phyloP scores from a whole-genome alignment of 2,888 invertebrate genomes.

The Mechanitis mazaeus region DNA sequence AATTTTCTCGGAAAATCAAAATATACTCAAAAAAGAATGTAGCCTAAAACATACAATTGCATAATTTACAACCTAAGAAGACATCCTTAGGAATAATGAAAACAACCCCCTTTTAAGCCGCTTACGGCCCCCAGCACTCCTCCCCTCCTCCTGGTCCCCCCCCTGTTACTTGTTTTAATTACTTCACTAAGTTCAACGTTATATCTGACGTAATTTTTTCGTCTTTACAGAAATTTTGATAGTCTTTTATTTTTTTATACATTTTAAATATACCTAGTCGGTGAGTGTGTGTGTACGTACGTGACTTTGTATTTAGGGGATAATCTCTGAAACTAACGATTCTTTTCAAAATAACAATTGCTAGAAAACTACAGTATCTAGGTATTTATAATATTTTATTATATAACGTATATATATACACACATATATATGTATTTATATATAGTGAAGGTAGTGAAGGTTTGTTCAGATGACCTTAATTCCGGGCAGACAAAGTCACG shows the following conservation, averaged over 20 bases:
- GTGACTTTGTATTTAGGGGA: too few relatives aligned
- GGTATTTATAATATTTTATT: too few relatives aligned
- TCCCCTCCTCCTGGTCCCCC: constrained; percentile 52
- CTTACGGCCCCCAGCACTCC: constrained; percentile 53
- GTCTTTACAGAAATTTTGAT: constrained; percentile 19
- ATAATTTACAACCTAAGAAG: constrained; percentile 74
- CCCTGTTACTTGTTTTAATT: constrained; percentile 73
- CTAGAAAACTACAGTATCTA: too few relatives aligned
- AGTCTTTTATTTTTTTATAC: neutral
- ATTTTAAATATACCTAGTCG: neutral
- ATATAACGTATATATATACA: too few relatives aligned
- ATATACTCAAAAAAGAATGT: constrained; percentile 9
- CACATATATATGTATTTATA: too few relatives aligned
- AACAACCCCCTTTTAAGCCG: constrained; percentile 68
- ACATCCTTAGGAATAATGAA: constrained; percentile 75
- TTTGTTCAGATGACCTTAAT: too few relatives aligned
- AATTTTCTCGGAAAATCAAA: constrained; percentile 1
- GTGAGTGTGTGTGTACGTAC: too few relatives aligned
- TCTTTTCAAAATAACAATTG: too few relatives aligned
- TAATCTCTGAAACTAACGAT: too few relatives aligned
- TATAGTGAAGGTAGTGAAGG: too few relatives aligned
- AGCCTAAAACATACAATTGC: constrained; percentile 45
- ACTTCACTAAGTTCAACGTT: constrained; percentile 56
- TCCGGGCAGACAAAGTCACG: too few relatives aligned
- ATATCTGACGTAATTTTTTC: constrained; percentile 12